phyloP scores from a whole-genome alignment of 2,113 vertebrate species.

The Epinephelus cyanopodus region DNA sequence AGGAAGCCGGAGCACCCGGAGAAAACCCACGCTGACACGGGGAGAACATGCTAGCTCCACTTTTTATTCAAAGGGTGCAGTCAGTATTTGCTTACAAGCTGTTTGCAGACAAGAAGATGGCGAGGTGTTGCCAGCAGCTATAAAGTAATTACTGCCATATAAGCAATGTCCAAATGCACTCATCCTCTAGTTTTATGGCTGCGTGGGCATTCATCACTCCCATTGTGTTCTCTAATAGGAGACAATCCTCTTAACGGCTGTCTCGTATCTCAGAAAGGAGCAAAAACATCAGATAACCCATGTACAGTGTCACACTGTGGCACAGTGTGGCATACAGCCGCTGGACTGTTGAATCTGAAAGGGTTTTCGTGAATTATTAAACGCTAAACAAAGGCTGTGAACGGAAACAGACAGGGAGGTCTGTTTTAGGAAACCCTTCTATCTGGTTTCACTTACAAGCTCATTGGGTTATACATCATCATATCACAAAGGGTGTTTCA shows the following conservation, averaged over 20 bases:
- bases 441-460: slow-evolving; percentile 1
- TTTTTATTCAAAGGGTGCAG: neutral
- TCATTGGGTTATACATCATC: neutral
- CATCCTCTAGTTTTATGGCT: slow-evolving; percentile 50
- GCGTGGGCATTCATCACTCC: neutral
- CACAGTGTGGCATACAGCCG: neutral
- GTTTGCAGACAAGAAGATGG: neutral
- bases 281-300: neutral
- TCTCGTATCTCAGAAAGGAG: slow-evolving; percentile 12
- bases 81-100: neutral
- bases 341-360: neutral
- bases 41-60: too few species aligned
- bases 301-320: too few species aligned
- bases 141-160: slow-evolving; percentile 29
- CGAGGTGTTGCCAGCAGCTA: neutral
- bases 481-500: neutral
- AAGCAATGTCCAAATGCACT: slow-evolving; percentile 4
- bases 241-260: slow-evolving; percentile 36
- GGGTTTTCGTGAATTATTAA: slow-evolving; percentile 43
- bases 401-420: neutral
- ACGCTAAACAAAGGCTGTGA: neutral
- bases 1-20: too few species aligned
- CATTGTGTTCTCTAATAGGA: slow-evolving; percentile 28
- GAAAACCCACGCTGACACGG: too few species aligned
- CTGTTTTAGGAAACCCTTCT: neutral